Evolutionary conservation across 2,113 vertebrate genomes (phyloP).

Genomic region (Colossoma macropomum): DNA sequence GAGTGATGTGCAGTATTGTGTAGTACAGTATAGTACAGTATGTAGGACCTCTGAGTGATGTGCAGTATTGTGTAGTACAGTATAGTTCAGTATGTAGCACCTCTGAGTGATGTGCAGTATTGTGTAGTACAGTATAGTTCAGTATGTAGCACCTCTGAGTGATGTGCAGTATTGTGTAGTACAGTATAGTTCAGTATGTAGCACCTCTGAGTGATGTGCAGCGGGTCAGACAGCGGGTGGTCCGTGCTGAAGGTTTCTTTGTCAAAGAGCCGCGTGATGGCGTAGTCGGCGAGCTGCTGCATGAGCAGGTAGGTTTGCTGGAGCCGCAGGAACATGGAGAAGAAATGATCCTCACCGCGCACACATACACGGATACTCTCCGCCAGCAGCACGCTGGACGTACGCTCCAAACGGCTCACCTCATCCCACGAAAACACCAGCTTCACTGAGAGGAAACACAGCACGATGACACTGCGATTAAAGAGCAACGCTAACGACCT

Average conservation of each 20-base stretch:
- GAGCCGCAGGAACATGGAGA: conserved; percentile 98
- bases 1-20: too few species aligned
- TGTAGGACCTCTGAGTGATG: background rate
- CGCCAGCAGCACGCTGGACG: conserved; percentile 90
- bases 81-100: too few species aligned
- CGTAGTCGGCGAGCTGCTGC: conserved; percentile 94
- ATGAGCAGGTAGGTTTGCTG: conserved; percentile 93
- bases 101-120: too few species aligned
- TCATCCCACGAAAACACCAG: conserved; percentile 94
- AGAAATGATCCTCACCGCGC: conserved; percentile 90
- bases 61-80: too few species aligned
- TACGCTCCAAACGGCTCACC: conserved; percentile 92
- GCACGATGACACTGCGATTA: too few species aligned
- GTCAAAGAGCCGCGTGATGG: conserved; percentile 93
- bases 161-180: too few species aligned
- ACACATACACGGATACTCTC: conserved; percentile 92
- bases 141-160: background rate
- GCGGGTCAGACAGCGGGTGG: conserved; percentile 86
- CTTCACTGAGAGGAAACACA: conserved; percentile 81
- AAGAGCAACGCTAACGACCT: too few species aligned
- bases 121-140: too few species aligned
- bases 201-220: conserved; percentile 95
- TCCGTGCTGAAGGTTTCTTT: conserved; percentile 92
- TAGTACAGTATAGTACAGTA: background rate
- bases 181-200: background rate